Conservation (phyloP, 2,888 invertebrate genomes). For the Lithophane semibrunnea region DNA sequence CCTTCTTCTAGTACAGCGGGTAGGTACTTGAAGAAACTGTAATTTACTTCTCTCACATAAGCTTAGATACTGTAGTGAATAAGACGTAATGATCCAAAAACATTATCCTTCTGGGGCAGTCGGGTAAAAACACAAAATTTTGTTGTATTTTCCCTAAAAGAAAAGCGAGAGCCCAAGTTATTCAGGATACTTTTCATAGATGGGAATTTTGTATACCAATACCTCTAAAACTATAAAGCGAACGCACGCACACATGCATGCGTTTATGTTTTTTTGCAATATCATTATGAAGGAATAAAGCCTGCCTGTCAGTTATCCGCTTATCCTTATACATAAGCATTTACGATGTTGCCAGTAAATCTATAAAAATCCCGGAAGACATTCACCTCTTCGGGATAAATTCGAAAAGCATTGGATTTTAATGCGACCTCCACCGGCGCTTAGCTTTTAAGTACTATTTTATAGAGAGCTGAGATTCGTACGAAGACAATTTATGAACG, state of each 20-base stretch:
- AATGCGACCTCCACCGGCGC: conserved; percentile 34
- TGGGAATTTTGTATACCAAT: neutral
- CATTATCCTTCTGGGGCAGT: neutral
- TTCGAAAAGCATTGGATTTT: conserved; percentile 50
- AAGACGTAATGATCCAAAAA: conserved; percentile 3
- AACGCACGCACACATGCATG: neutral
- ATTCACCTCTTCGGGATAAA: conserved; percentile 46
- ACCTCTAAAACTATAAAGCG: conserved; percentile 10
- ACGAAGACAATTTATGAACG: conserved; percentile 45
- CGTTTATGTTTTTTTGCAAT: conserved; percentile 9
- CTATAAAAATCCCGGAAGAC: conserved; percentile 48
- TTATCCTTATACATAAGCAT: conserved; percentile 54
- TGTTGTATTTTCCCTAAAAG: neutral
- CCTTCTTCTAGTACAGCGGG: neutral
- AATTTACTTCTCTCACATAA: neutral
- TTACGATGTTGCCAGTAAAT: conserved; percentile 56
- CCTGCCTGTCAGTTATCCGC: conserved; percentile 35
- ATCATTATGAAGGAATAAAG: conserved; percentile 29
- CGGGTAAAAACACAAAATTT: neutral
- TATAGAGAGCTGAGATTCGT: conserved; percentile 49
- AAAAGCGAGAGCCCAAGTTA: neutral
- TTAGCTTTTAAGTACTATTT: conserved; percentile 48
- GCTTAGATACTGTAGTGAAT: neutral
- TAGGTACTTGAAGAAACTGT: neutral
- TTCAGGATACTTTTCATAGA: neutral